Conservation (phyloP, 1,140 invertebrate genomes). For the Rhynchophorus ferrugineus region DNA sequence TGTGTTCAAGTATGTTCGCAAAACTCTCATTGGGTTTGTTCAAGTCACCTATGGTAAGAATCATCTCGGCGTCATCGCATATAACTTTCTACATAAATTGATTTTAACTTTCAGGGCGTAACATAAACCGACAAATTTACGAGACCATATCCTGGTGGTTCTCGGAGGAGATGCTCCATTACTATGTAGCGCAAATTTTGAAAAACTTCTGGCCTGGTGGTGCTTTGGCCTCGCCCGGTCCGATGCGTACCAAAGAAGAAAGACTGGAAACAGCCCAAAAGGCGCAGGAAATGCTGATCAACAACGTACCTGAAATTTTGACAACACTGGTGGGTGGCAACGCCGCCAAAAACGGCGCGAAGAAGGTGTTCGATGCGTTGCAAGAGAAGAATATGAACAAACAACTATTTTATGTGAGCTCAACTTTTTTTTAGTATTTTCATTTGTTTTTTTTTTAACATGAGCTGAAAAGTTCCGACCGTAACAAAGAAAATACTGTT, state of each 20-base stretch:
- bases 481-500: too few relatives aligned
- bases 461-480: too few relatives aligned
- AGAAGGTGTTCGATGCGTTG: slow-evolving; percentile 80
- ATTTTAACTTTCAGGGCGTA: slow-evolving; percentile 60
- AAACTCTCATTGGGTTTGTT: slow-evolving; percentile 83
- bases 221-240: slow-evolving; percentile 48
- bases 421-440: slow-evolving; percentile 13
- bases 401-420: slow-evolving; percentile 84
- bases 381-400: slow-evolving; percentile 84
- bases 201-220: slow-evolving; percentile 87
- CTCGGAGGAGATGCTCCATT: slow-evolving; percentile 83
- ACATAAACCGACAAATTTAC: slow-evolving; percentile 85
- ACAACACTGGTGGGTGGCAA: slow-evolving; percentile 78
- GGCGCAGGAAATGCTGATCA: slow-evolving; percentile 58
- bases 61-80: too few relatives aligned
- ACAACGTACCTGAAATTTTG: slow-evolving; percentile 70
- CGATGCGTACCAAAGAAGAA: slow-evolving; percentile 58
- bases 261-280: slow-evolving; percentile 58
- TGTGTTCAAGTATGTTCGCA: slow-evolving; percentile 77
- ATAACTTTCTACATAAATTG: too few relatives aligned
- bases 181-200: slow-evolving; percentile 73
- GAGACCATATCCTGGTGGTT: slow-evolving; percentile 81
- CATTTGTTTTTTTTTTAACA: slow-evolving; percentile 8
- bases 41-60: slow-evolving; percentile 44
- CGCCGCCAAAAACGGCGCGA: slow-evolving; percentile 71